These are phyloP conservation scores for Melolontha melolontha DNA, from an alignment of 2,888 invertebrate species.

Conservation along the genomic window DNA sequence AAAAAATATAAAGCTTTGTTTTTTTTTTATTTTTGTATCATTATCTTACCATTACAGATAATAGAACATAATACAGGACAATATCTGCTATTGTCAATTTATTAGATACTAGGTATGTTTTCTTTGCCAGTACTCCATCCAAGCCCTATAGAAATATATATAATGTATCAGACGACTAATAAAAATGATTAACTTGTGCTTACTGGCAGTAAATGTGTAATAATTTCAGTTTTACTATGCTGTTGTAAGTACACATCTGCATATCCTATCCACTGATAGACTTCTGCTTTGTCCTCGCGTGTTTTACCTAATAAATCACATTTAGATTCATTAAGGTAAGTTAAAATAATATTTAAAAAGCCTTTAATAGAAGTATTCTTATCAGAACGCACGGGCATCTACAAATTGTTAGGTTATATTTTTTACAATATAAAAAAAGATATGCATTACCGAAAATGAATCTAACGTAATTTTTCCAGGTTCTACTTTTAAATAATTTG, in stretches of 20 bases:
- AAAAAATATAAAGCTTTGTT: conserved; percentile 44
- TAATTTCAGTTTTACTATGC: conserved; percentile 40
- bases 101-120: conserved; percentile 71
- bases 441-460: conserved; percentile 47
- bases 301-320: conserved; percentile 46
- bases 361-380: conserved; percentile 54
- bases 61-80: conserved; percentile 75
- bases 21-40: not conserved
- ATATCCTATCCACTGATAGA: conserved; percentile 63
- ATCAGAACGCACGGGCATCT: conserved; percentile 53
- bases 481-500: conserved; percentile 50
- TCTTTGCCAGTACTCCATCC: conserved; percentile 67
- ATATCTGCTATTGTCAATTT: conserved; percentile 76
- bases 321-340: conserved; percentile 55
- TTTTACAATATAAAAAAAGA: conserved; percentile 11
- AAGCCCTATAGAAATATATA: conserved; percentile 66
- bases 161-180: conserved; percentile 7
- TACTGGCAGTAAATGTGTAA: conserved; percentile 55
- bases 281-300: conserved; percentile 55
- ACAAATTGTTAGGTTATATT: conserved; percentile 31
- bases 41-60: conserved; percentile 74
- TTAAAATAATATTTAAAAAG: conserved; percentile 57
- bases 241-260: conserved; percentile 55
- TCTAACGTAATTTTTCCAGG: conserved; percentile 51
- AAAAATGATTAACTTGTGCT: conserved; percentile 36